Conservation (phyloP, 2,797 vertebrate genomes). For the Chromobotia macracanthus region DNA sequence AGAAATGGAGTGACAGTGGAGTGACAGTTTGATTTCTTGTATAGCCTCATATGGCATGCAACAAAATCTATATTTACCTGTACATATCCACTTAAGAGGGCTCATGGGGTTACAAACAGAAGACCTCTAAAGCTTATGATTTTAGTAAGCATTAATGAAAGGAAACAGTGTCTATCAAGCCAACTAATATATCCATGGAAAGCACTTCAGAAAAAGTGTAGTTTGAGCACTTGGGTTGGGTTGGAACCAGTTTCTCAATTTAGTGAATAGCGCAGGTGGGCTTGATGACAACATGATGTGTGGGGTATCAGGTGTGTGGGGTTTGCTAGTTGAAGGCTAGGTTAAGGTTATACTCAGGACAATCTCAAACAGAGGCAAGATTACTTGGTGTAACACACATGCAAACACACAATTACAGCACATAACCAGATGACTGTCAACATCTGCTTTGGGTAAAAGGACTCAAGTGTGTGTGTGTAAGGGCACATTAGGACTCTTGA, state of each 20-base stretch:
- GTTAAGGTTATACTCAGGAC: slow-evolving; percentile 49
- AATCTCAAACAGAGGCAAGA: slow-evolving; percentile 42
- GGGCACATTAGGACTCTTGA: background rate
- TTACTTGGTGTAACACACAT: slow-evolving; percentile 13
- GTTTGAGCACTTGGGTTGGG: slow-evolving; percentile 6
- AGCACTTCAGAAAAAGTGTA: slow-evolving; percentile 8
- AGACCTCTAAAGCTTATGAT: slow-evolving; percentile 25
- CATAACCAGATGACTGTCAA: slow-evolving; percentile 25
- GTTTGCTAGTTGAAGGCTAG: slow-evolving; percentile 60
- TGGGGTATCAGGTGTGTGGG: slow-evolving; percentile 51
- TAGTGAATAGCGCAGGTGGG: slow-evolving; percentile 20
- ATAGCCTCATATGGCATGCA: background rate
- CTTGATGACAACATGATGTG: slow-evolving; percentile 51
- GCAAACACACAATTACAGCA: slow-evolving; percentile 37
- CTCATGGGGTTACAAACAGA: background rate
- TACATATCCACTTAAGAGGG: background rate
- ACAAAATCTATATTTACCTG: background rate
- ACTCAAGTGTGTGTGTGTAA: background rate
- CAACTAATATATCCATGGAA: slow-evolving; percentile 34
- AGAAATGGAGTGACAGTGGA: slow-evolving; percentile 54
- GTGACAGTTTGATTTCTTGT: background rate
- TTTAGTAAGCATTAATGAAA: slow-evolving; percentile 41
- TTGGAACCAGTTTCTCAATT: slow-evolving; percentile 53
- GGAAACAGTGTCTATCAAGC: slow-evolving; percentile 35
- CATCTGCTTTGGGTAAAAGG: slow-evolving; percentile 34